phyloP scores from a whole-genome alignment of 2,113 vertebrate genomes.

The Platysternon megacephalum region DNA sequence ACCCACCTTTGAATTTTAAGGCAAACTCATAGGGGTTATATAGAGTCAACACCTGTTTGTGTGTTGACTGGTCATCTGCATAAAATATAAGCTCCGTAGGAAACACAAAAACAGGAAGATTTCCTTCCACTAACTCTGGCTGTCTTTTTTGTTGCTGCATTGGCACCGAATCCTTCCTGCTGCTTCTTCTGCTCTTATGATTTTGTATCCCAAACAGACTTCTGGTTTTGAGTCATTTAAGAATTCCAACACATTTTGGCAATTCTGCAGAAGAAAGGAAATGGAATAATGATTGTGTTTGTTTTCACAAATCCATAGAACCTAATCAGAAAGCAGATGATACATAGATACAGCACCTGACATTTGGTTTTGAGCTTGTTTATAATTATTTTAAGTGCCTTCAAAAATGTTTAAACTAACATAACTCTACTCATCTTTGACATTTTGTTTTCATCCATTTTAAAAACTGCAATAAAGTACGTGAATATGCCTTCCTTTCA shows the following conservation, averaged over 20 bases:
- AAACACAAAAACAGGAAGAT: constrained; percentile 98
- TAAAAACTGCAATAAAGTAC: constrained; percentile 18
- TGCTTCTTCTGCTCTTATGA: constrained; percentile 80
- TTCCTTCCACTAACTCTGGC: constrained; percentile 99
- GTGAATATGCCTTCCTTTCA: neutral
- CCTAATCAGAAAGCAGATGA: constrained; percentile 13
- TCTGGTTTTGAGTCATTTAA: constrained; percentile 76
- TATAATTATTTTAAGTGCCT: neutral
- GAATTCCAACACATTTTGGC: constrained; percentile 84
- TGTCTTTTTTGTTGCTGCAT: constrained; percentile 98
- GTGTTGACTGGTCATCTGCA: constrained; percentile 96
- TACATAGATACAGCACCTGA: neutral
- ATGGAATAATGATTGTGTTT: constrained; percentile 49
- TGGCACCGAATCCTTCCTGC: constrained; percentile 90
- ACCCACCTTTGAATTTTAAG: constrained; percentile 99
- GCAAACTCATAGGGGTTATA: constrained; percentile 99
- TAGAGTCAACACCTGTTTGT: constrained; percentile 98
- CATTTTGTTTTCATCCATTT: neutral
- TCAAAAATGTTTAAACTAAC: neutral
- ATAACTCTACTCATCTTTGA: neutral
- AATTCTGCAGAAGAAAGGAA: constrained; percentile 72
- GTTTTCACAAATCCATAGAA: constrained; percentile 49
- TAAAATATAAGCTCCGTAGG: constrained; percentile 98
- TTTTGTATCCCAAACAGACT: constrained; percentile 74
- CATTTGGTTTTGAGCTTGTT: constrained; percentile 2